Evolutionary conservation across 2,888 invertebrate species (phyloP).

Genomic region (Pimpla rufipes): DNA sequence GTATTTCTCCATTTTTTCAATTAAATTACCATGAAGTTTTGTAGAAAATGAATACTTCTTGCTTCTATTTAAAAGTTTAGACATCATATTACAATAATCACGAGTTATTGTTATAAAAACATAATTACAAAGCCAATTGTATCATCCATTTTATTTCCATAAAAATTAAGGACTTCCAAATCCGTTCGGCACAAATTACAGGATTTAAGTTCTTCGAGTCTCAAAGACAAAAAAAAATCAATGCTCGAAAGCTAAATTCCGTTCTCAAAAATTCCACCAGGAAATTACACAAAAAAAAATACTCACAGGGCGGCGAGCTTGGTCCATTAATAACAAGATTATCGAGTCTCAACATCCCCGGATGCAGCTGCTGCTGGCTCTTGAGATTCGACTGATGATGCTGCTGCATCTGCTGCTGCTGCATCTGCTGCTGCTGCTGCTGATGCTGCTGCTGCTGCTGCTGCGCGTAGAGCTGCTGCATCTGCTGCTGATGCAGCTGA

Average conservation of each 20-base stretch:
- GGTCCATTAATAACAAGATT: constrained; percentile 84
- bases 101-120: no score
- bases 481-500: constrained; percentile 83
- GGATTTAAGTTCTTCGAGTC: neutral
- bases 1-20: no score
- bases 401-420: constrained; percentile 79
- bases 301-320: constrained; percentile 79
- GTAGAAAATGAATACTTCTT: no score
- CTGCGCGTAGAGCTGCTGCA: constrained; percentile 69
- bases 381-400: constrained; percentile 77
- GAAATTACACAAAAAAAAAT: constrained; percentile 3
- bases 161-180: no score
- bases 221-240: neutral
- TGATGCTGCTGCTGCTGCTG: constrained; percentile 78
- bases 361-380: constrained; percentile 77
- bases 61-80: no score
- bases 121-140: no score
- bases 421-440: constrained; percentile 77
- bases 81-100: no score
- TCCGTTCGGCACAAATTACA: no score
- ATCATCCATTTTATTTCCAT: no score
- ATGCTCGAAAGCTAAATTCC: no score
- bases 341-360: constrained; percentile 83
- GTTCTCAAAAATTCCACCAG: constrained; percentile 29
- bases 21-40: no score